Conservation (phyloP, 2,888 invertebrate genomes). For the Leptinotarsa rubiginosa region DNA sequence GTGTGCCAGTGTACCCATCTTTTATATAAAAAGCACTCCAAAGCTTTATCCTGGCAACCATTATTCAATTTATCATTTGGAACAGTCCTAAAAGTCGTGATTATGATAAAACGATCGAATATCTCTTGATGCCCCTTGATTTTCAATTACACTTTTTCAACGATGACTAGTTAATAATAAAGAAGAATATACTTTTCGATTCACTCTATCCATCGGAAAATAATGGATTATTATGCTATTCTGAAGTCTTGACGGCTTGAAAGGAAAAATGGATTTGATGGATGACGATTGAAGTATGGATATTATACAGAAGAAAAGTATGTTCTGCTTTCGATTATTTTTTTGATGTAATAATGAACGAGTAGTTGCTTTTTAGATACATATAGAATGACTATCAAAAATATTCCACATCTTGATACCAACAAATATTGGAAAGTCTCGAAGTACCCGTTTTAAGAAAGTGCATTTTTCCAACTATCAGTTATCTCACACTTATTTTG, state of each 20-base stretch:
- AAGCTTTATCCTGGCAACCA: background rate
- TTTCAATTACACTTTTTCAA: constrained; percentile 28
- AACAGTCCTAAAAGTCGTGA: background rate
- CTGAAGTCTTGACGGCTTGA: background rate
- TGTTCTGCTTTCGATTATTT: background rate
- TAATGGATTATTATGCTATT: constrained; percentile 19
- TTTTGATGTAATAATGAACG: too few relatives aligned
- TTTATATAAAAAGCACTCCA: background rate
- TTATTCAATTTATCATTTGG: constrained; percentile 12
- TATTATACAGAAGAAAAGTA: background rate
- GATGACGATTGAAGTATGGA: background rate
- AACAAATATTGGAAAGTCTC: too few relatives aligned
- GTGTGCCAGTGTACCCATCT: background rate
- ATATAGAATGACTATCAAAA: too few relatives aligned
- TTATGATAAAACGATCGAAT: constrained; percentile 25
- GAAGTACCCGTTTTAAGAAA: too few relatives aligned
- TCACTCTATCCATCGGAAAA: constrained; percentile 14
- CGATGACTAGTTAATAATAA: constrained; percentile 8
- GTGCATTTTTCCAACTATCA: too few relatives aligned
- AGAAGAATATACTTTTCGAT: constrained; percentile 3
- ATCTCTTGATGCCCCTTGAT: constrained; percentile 34
- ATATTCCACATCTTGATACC: too few relatives aligned
- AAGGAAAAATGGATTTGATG: background rate
- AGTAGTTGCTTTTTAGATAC: too few relatives aligned
- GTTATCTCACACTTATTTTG: too few relatives aligned